Conservation (phyloP, 1,140 invertebrate genomes). For the Sminthurinus signatus region DNA sequence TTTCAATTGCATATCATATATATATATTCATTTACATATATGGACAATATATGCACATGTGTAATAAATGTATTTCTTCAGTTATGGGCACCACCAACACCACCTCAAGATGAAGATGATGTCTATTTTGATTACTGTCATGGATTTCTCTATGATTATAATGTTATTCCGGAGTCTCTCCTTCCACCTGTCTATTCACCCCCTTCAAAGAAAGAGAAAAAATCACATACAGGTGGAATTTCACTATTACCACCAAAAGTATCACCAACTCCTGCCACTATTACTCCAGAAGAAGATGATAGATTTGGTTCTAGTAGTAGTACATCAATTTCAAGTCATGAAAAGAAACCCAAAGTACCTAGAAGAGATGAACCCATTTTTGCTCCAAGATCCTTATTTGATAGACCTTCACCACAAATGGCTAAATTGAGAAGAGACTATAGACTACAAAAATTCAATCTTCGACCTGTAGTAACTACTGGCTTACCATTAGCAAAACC, state of each 20-base stretch:
- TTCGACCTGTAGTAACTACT: slow-evolving; percentile 49
- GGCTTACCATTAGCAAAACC: slow-evolving; percentile 11
- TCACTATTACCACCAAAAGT: too few species aligned
- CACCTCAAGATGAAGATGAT: slow-evolving; percentile 82
- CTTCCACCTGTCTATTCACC: slow-evolving; percentile 68
- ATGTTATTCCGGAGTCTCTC: slow-evolving; percentile 71
- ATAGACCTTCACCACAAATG: slow-evolving; percentile 69
- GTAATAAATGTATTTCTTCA: too few species aligned
- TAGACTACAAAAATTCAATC: slow-evolving; percentile 65
- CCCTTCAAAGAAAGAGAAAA: slow-evolving; percentile 2
- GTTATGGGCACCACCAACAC: slow-evolving; percentile 94
- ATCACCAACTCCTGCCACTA: too few species aligned
- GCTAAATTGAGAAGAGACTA: slow-evolving; percentile 69
- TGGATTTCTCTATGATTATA: slow-evolving; percentile 75
- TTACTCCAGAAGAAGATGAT: too few species aligned
- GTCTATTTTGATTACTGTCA: slow-evolving; percentile 81
- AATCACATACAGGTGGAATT: not conserved
- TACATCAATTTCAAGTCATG: too few species aligned
- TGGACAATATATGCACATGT: too few species aligned
- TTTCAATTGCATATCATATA: too few species aligned
- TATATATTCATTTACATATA: too few species aligned
- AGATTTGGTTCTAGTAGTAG: too few species aligned
- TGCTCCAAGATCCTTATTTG: slow-evolving; percentile 78
- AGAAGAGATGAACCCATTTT: slow-evolving; percentile 68
- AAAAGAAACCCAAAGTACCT: slow-evolving; percentile 49